Percentiles rank a stretch among this genome's conserved stretches.
Evolutionary conservation across 2,113 vertebrate genomes (phyloP).

Genomic region (Myiozetetes cayanensis): DNA sequence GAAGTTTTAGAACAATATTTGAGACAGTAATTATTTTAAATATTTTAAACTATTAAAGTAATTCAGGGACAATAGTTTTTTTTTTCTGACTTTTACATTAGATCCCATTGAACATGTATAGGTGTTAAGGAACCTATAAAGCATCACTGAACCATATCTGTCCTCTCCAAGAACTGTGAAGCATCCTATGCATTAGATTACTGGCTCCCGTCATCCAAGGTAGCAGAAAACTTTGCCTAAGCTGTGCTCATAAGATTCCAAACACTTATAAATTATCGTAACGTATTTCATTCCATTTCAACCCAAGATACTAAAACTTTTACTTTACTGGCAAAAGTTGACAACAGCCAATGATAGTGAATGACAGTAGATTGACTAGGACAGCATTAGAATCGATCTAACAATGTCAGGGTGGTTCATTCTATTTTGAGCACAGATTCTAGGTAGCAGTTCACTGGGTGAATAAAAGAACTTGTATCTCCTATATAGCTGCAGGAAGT

Average conservation of each 20-base stretch:
- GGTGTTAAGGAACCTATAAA: neutral
- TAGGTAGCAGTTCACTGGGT: neutral
- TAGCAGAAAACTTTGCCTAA: neutral
- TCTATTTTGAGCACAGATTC: neutral
- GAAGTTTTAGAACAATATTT: neutral
- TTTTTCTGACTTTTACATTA: neutral
- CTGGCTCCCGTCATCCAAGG: neutral
- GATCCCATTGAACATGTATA: neutral
- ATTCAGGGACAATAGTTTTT: neutral
- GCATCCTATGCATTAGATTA: neutral
- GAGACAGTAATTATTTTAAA: neutral
- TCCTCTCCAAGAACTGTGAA: neutral
- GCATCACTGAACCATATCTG: accelerated
- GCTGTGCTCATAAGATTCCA: neutral
- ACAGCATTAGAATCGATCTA: neutral
- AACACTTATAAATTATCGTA: neutral
- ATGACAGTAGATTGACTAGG: neutral
- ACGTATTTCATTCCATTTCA: neutral
- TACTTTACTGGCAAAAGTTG: neutral
- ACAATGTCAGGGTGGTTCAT: neutral
- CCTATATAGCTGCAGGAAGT: neutral
- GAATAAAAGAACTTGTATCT: neutral
- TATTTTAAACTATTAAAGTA: neutral
- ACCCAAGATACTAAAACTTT: neutral
- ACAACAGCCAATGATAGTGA: neutral